These are phyloP conservation scores for Drosophila lacicola DNA, from an alignment of 2,888 invertebrate species.

Conservation along the genomic window DNA sequence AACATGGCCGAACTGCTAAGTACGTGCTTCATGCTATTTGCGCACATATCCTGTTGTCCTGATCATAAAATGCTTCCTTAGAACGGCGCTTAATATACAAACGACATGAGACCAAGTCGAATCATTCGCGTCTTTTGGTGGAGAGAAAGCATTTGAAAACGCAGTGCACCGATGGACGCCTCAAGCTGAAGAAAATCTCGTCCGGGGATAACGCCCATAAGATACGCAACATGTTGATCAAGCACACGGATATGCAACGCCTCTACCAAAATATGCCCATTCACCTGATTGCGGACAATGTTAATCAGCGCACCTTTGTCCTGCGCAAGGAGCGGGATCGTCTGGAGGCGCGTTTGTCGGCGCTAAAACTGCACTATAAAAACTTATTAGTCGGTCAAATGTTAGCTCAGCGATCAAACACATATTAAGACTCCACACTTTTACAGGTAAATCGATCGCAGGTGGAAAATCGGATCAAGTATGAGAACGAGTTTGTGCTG, in stretches of 20 bases:
- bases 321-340: conserved; percentile 84
- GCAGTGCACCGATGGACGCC: conserved; percentile 79
- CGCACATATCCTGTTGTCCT: neutral
- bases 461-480: conserved; percentile 81
- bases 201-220: conserved; percentile 70
- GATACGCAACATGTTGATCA: conserved; percentile 80
- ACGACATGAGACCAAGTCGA: conserved; percentile 67
- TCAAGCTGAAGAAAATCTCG: conserved; percentile 76
- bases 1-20: conserved; percentile 78
- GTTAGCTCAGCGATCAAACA: neutral
- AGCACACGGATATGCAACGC: conserved; percentile 82
- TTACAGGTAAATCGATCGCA: conserved; percentile 68
- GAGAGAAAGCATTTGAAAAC: conserved; percentile 67
- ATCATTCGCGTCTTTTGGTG: conserved; percentile 55
- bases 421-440: no score
- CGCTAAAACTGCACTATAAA: conserved; percentile 70
- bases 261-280: conserved; percentile 83
- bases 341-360: conserved; percentile 64
- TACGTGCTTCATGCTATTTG: conserved; percentile 45
- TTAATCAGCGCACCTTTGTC: conserved; percentile 83
- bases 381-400: conserved; percentile 65
- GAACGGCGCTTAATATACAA: conserved; percentile 75
- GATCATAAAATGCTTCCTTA: conserved; percentile 18
- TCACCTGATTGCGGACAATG: conserved; percentile 80
- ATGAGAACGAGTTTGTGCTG: conserved; percentile 76